Evolutionary conservation across 2,113 vertebrate genomes (phyloP).

Genomic region (Antechinus flavipes): DNA sequence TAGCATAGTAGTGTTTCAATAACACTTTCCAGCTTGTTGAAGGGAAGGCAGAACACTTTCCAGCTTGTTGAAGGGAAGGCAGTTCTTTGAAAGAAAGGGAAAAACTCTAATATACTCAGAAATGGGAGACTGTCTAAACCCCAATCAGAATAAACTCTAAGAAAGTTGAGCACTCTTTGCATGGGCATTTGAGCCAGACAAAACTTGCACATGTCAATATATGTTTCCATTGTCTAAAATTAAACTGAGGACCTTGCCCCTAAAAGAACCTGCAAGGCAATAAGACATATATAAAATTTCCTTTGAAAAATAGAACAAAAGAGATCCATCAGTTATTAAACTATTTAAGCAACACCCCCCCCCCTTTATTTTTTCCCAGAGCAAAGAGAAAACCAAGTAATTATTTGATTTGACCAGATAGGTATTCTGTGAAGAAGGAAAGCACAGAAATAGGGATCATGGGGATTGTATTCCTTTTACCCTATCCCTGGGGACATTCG

Average conservation of each 20-base stretch:
- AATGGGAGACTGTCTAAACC: neutral
- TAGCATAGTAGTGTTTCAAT: too few species aligned
- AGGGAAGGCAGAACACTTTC: neutral
- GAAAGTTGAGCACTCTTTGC: neutral
- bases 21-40: neutral
- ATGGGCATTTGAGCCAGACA: neutral
- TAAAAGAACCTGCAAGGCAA: neutral
- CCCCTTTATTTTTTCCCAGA: neutral
- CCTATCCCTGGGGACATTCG: neutral
- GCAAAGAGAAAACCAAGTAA: neutral
- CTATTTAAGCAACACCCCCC: neutral
- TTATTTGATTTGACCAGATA: neutral
- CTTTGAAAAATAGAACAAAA: neutral
- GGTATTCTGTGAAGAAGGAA: neutral
- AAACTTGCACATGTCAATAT: neutral
- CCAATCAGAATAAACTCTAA: neutral
- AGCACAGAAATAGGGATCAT: neutral
- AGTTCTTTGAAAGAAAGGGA: neutral
- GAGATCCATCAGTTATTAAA: neutral
- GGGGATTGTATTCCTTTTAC: neutral
- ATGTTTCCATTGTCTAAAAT: neutral
- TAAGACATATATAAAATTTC: neutral
- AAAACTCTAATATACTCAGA: neutral
- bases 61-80: neutral
- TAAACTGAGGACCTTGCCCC: neutral